A percentile compares a stretch with the other conserved stretches of the same genome.
These are phyloP conservation scores for Philereme transversata DNA, from an alignment of 2,888 invertebrate genomes.

Conservation along the genomic window DNA sequence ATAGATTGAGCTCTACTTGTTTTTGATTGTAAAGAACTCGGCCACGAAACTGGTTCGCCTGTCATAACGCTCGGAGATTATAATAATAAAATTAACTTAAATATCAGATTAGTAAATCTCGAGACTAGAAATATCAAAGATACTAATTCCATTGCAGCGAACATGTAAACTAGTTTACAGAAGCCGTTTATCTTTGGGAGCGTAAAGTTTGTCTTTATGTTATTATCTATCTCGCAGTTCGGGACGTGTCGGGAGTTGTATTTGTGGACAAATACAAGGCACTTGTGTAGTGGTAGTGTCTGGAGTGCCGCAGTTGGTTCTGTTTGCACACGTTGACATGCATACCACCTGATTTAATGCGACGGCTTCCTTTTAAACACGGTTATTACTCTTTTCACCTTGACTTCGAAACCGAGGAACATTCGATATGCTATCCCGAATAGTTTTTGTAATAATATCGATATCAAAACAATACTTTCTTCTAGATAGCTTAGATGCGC, in stretches of 20 bases:
- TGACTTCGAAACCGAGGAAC: background rate
- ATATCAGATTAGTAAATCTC: conserved; percentile 29
- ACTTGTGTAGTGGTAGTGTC: conserved; percentile 55
- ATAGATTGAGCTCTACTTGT: conserved; percentile 39
- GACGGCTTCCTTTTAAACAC: conserved; percentile 23
- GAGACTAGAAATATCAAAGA: conserved; percentile 26
- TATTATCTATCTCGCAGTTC: conserved; percentile 61
- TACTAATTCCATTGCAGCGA: conserved; percentile 20
- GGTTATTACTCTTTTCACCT: conserved; percentile 13
- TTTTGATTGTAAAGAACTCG: conserved; percentile 33
- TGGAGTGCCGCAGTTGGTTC: conserved; percentile 57
- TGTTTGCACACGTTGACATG: conserved; percentile 74
- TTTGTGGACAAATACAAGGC: conserved; percentile 76
- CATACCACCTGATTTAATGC: conserved; percentile 69
- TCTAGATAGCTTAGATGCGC: too few relatives aligned
- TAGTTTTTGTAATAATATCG: background rate
- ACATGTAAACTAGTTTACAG: conserved; percentile 35
- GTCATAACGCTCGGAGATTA: conserved; percentile 41
- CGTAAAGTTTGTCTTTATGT: conserved; percentile 54
- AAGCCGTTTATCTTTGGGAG: conserved; percentile 39
- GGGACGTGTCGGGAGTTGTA: conserved; percentile 65
- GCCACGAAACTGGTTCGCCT: conserved; percentile 42
- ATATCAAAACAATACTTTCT: too few relatives aligned
- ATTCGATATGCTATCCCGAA: background rate
- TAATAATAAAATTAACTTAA: conserved; percentile 34